Evolutionary conservation across 1,140 invertebrate genomes (phyloP).

Genomic region (Druon quercuslanigerum): DNA sequence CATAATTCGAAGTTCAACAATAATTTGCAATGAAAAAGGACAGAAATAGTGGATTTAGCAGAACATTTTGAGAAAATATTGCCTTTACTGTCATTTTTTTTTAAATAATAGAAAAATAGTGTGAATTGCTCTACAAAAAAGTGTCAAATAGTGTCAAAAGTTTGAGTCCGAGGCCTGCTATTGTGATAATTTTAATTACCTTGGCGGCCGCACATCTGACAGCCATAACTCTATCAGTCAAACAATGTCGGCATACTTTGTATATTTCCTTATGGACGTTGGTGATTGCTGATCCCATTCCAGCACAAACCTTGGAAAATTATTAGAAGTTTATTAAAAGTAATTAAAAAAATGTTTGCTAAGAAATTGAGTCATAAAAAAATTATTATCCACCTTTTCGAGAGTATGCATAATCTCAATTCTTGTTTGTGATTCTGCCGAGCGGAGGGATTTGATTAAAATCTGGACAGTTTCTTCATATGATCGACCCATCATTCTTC

Average conservation of each 20-base stretch:
- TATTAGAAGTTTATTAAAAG: not conserved
- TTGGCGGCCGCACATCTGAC: conserved; percentile 91
- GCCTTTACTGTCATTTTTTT: too few relatives aligned
- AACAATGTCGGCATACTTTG: conserved; percentile 88
- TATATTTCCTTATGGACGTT: conserved; percentile 95
- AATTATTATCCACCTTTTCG: conserved; percentile 83
- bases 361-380: conserved; percentile 29
- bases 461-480: conserved; percentile 98
- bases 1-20: too few relatives aligned
- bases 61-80: too few relatives aligned
- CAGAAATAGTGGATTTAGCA: too few relatives aligned
- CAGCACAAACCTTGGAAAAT: conserved; percentile 81
- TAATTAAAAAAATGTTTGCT: not conserved
- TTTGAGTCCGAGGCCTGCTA: too few relatives aligned
- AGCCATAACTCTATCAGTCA: conserved; percentile 93
- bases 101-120: too few relatives aligned
- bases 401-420: conserved; percentile 98
- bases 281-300: conserved; percentile 91
- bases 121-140: too few relatives aligned
- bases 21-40: too few relatives aligned
- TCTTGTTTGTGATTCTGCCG: conserved; percentile 95
- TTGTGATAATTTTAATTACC: conserved; percentile 67
- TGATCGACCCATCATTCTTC: conserved; percentile 98
- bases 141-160: too few relatives aligned
- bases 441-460: conserved; percentile 92